Evolutionary conservation across 2,113 vertebrate species (phyloP).

Genomic region (Nesogale talazaci): DNA sequence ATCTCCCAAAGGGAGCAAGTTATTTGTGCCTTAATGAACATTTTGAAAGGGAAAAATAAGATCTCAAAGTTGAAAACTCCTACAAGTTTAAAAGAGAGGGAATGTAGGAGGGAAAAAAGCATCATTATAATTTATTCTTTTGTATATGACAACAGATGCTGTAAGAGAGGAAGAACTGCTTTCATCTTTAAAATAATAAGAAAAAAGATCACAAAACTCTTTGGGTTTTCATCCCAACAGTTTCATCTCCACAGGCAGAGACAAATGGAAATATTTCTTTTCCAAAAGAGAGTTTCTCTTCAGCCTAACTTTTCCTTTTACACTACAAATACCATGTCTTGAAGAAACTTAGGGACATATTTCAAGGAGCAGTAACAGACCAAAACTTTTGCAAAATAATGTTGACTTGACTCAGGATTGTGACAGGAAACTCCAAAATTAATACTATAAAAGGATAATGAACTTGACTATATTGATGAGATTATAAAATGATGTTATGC

Average conservation of each 20-base stretch:
- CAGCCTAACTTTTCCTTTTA: neutral
- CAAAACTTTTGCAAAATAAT: neutral
- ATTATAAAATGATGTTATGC: neutral
- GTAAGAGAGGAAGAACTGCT: slow-evolving; percentile 11
- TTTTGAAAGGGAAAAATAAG: slow-evolving; percentile 84
- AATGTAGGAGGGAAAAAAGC: slow-evolving; percentile 61
- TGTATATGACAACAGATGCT: slow-evolving; percentile 62
- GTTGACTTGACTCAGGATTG: slow-evolving; percentile 9
- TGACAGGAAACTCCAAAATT: neutral
- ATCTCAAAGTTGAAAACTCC: slow-evolving; percentile 75
- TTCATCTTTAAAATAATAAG: slow-evolving; percentile 28
- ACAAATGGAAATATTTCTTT: neutral
- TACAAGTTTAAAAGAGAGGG: slow-evolving; percentile 73
- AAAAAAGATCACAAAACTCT: neutral
- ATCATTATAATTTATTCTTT: slow-evolving; percentile 60
- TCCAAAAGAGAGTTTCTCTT: neutral
- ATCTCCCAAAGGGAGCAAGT: slow-evolving; percentile 80
- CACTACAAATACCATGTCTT: neutral
- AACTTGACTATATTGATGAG: neutral
- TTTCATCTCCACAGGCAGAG: neutral
- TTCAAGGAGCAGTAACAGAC: neutral
- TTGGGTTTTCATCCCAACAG: neutral
- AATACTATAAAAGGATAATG: neutral
- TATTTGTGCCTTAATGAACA: slow-evolving; percentile 81
- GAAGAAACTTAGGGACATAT: neutral